Conservation (phyloP, 2,888 invertebrate species). For the Ochropacha duplaris region DNA sequence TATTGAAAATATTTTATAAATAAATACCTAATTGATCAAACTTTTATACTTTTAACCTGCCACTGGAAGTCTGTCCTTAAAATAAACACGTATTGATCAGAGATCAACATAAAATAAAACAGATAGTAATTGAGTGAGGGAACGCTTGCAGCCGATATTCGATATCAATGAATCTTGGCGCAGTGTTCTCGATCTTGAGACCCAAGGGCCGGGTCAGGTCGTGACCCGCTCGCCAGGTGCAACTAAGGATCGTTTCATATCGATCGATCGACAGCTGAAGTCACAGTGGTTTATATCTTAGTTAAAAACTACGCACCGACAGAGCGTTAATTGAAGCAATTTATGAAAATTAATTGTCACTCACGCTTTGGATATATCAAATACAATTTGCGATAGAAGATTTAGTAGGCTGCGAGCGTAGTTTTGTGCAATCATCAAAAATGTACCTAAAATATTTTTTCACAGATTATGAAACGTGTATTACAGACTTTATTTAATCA, state of each 20-base stretch:
- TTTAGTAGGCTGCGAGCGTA: conserved; percentile 48
- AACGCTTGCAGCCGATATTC: conserved; percentile 31
- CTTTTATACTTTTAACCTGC: background rate
- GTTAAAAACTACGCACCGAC: background rate
- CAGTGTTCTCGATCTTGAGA: conserved; percentile 39
- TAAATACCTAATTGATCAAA: background rate
- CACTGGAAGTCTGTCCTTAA: background rate
- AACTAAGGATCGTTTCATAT: conserved; percentile 24
- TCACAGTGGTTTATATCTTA: background rate
- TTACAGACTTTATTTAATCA: background rate
- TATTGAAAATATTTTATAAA: background rate
- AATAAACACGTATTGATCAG: background rate
- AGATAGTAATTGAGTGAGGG: background rate
- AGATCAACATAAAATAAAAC: background rate
- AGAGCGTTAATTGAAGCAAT: background rate
- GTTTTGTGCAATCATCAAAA: conserved; percentile 20
- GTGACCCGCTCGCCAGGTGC: conserved; percentile 55
- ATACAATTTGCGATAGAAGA: conserved; percentile 72
- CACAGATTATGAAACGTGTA: background rate
- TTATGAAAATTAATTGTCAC: conserved; percentile 13
- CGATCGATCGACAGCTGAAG: background rate
- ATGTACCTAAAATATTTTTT: conserved; percentile 16
- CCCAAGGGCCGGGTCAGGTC: conserved; percentile 43
- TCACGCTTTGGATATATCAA: conserved; percentile 70
- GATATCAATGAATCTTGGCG: conserved; percentile 48